phyloP scores from a whole-genome alignment of 2,888 invertebrate genomes.

The Drosophila prostipennis region DNA sequence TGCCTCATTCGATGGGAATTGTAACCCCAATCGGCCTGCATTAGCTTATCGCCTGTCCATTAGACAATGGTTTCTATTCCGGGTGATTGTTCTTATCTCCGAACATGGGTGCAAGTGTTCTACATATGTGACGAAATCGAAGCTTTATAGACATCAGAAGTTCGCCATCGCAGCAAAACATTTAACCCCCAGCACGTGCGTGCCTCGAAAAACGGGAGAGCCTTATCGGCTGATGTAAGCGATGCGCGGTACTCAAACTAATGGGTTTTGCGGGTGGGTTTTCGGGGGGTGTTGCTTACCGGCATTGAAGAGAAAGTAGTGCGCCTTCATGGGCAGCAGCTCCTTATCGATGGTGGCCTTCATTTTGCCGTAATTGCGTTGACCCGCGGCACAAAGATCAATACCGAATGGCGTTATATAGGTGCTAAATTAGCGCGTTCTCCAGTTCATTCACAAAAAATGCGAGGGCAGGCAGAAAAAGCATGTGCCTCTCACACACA shows the following conservation, averaged over 20 bases:
- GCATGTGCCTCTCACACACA: slow-evolving; percentile 19
- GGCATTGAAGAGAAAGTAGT: slow-evolving; percentile 94
- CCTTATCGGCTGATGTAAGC: slow-evolving; percentile 41
- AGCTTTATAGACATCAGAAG: neutral
- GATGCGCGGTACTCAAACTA: slow-evolving; percentile 29
- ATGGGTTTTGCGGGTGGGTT: slow-evolving; percentile 10
- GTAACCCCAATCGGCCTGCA: slow-evolving; percentile 15
- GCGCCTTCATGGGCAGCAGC: slow-evolving; percentile 93
- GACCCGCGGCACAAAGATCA: slow-evolving; percentile 31
- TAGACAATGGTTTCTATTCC: slow-evolving; percentile 1
- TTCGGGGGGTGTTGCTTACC: slow-evolving; percentile 85
- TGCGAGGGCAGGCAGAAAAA: slow-evolving; percentile 20
- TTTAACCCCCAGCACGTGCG: slow-evolving; percentile 27
- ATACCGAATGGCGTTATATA: slow-evolving; percentile 16
- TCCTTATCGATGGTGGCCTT: slow-evolving; percentile 87
- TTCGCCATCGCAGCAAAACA: neutral
- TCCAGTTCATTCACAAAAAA: slow-evolving; percentile 36
- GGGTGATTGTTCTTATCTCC: slow-evolving; percentile 18
- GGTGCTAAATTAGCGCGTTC: slow-evolving; percentile 2
- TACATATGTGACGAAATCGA: slow-evolving; percentile 2
- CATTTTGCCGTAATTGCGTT: slow-evolving; percentile 63
- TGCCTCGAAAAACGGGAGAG: slow-evolving; percentile 9
- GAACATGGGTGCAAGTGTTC: neutral
- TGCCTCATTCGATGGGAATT: slow-evolving; percentile 9
- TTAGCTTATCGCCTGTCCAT: slow-evolving; percentile 22